phyloP scores from a whole-genome alignment of 2,113 vertebrate genomes.

The Isurus oxyrinchus region DNA sequence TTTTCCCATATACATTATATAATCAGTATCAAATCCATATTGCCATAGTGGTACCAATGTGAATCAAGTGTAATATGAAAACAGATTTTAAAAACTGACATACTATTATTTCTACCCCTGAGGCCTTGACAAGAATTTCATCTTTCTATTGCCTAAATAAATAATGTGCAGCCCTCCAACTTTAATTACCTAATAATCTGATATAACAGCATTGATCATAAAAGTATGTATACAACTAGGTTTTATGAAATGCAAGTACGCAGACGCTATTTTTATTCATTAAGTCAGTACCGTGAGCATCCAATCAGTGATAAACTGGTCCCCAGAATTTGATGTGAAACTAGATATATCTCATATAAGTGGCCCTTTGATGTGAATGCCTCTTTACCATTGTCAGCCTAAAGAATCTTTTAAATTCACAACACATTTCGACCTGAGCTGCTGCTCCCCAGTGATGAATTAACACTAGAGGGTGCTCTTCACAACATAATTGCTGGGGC shows the following conservation, averaged over 20 bases:
- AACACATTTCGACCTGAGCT: background rate
- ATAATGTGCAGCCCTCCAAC: background rate
- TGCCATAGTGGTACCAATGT: background rate
- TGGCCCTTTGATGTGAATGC: background rate
- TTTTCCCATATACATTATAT: background rate
- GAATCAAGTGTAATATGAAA: background rate
- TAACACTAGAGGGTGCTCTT: conserved; percentile 28
- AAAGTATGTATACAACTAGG: background rate
- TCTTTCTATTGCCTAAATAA: background rate
- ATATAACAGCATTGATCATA: background rate
- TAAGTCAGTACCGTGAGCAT: background rate
- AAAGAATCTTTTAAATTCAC: background rate
- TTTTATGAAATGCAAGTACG: background rate
- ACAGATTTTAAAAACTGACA: background rate
- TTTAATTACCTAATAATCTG: background rate
- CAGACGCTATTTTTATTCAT: background rate
- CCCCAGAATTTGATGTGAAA: background rate
- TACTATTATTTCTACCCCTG: background rate
- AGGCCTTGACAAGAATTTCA: background rate
- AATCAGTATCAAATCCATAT: background rate
- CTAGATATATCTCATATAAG: background rate
- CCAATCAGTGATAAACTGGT: background rate
- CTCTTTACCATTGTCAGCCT: background rate
- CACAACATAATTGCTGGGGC: background rate
- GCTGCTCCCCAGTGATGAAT: background rate